Evolutionary conservation across 1,140 invertebrate species (phyloP), one percentile per base, ranked within the genome.

Genomic region (Oedothorax gibbosus): DNA sequence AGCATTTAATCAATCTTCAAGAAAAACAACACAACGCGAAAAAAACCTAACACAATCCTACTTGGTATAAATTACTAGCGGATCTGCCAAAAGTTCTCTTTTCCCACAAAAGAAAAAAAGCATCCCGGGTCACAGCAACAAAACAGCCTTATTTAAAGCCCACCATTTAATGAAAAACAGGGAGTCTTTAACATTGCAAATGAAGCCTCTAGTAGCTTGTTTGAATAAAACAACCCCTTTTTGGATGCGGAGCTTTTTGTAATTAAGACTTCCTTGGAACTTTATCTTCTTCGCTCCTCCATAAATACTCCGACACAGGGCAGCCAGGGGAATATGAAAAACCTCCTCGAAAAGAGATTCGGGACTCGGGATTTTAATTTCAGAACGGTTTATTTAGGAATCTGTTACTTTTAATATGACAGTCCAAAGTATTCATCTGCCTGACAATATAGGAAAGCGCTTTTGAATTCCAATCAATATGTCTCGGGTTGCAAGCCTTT

Each of bases 151-250:
- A 75, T 75, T 75, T 60, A 75, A 75, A 65, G 15, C 77, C 54
- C 49, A 35, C 35, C 51, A 68, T n/a, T 66, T 79, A 79, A 79
- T 79, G 77, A 79, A 79, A 79, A 79, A 51, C 75, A 68, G 77
- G 54, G 49, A 66, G 64, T 79, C 60, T 79, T 79, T 79, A 79
- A 79, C 77, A 79, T 79, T 79, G 77, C 77, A 79, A 79, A 79
- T 79, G 77, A 79, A 79, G 77, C 56, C 77, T 66, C 54, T 14
- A 78, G 62, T 50, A 51, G 7, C 64, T 35, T 79, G 77, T 66
- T 68, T 56, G 51, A 68, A 79, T 79, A 68, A 79, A 68, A 79
- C 64, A 68, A 20, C 7, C 20, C 2, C 20, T 53, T 21, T 35
- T 10, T 51, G 60, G 7, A 14, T 35, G 20, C 15, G 50, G 21